Base-by-base conservation (phyloP, 2,113 vertebrate species). In the Pithys albifrons region DNA sequence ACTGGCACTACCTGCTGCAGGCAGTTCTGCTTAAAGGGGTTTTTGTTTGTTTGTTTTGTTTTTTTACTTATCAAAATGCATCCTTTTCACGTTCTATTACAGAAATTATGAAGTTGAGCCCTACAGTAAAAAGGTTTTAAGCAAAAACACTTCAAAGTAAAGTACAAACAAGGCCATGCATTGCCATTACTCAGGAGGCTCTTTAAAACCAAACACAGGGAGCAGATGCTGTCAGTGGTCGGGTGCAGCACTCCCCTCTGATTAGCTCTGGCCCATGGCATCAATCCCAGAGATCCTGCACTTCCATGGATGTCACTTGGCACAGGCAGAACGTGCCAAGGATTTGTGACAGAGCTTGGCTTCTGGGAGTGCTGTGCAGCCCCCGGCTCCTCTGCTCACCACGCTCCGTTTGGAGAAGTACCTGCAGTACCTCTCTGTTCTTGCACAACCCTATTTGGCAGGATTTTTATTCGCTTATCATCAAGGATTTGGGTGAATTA, bases 261-360 rank as follows among this genome's bases (percentile, higher is more conserved):
- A 96, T 88, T 85, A 96, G 57, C 82, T 59, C 16, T 90, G 91
- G 70, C 75, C 62, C 85, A 69, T 55, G 61, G 91, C 74, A 71
- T 3, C 2, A 15, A 88, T 71, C 48, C 74, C 84, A 51, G 55
- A 61, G 59, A 59, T 67, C 49, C 70, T 5, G 3, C 1, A 0
- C 85, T 31, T 41, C 1, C 8, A 19, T 16, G 39, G 64, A 41
- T 19, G 66, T 7, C 81, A 33, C 20, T 58, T 1, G 2, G 48
- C 57, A 55, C 24, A 24, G 65, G 57, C 67, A 69, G 10, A n/a
- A 25, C 0, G 51, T 67, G 67, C 74, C 84, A 48, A 43, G 64
- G 88, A 43, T 83, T n/a, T 71, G 91, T 39, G 72, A n/a, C 7
- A 79, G 62, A 84, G 76, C 75, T n/a, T 3, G 11, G 52, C 28